Conservation (phyloP, 2,888 invertebrate genomes). For the Himalopsyche kuldschensis region DNA sequence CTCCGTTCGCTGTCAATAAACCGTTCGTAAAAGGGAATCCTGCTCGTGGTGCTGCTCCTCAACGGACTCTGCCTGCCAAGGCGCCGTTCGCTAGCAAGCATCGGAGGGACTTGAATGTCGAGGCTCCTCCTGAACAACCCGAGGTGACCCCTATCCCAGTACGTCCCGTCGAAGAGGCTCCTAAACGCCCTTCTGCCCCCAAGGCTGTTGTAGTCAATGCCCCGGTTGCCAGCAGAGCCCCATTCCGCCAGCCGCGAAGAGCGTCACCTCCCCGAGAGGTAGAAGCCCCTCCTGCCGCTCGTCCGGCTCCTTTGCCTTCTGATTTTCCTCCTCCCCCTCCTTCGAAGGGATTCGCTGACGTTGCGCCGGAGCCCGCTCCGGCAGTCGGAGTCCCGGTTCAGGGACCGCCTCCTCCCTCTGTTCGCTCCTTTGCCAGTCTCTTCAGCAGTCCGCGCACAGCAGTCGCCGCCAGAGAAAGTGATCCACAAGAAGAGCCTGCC, state of each 20-base stretch:
- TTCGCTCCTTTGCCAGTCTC: conserved; percentile 43
- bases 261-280: conserved; percentile 48
- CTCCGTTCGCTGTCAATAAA: conserved; percentile 55
- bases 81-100: conserved; percentile 56
- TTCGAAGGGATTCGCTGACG: conserved; percentile 45
- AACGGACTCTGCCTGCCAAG: conserved; percentile 53
- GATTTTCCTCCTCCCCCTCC: conserved; percentile 49
- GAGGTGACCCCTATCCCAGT: conserved; percentile 46
- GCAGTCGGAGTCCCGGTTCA: conserved; percentile 41
- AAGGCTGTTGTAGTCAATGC: conserved; percentile 52
- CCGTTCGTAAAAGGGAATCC: conserved; percentile 54
- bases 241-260: conserved; percentile 55
- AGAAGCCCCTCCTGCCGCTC: conserved; percentile 47
- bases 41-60: conserved; percentile 54
- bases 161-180: conserved; percentile 49
- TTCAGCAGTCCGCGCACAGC: conserved; percentile 41
- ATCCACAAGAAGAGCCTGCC: conserved; percentile 42
- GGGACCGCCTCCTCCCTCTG: conserved; percentile 43
- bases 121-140: conserved; percentile 37
- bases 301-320: conserved; percentile 43
- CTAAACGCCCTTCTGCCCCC: conserved; percentile 47
- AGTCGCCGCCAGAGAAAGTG: conserved; percentile 36
- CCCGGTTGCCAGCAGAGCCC: conserved; percentile 57
- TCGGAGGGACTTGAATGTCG: conserved; percentile 46
- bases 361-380: conserved; percentile 39